These are phyloP conservation scores for Hyles lineata DNA, from an alignment of 2,888 invertebrate genomes.

Conservation along the genomic window DNA sequence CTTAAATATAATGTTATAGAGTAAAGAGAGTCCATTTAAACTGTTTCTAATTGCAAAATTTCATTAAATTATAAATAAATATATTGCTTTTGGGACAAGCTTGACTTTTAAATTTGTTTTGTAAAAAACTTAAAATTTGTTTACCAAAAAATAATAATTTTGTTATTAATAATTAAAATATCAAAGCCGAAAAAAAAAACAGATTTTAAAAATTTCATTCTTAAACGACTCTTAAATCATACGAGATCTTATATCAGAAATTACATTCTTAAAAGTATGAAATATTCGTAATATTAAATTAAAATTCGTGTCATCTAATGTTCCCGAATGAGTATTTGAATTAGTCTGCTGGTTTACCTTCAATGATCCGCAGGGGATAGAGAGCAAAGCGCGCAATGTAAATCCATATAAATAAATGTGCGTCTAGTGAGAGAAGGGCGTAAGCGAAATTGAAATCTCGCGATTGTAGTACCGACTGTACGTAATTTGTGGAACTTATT, in stretches of 20 bases:
- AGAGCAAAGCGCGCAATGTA: slow-evolving; percentile 18
- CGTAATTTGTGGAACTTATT: background rate
- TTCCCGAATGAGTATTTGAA: slow-evolving; percentile 10
- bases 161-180: too few relatives aligned
- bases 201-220: background rate
- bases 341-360: background rate
- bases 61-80: background rate
- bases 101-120: too few relatives aligned
- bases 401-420: slow-evolving; percentile 27
- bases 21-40: background rate
- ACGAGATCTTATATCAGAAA: slow-evolving; percentile 11
- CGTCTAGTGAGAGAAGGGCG: slow-evolving; percentile 36
- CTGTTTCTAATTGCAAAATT: background rate
- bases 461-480: background rate
- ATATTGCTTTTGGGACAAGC: too few relatives aligned
- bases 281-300: background rate
- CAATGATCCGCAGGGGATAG: background rate
- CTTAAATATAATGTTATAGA: slow-evolving; percentile 6
- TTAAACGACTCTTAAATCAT: background rate
- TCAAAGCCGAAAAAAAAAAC: too few relatives aligned
- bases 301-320: background rate
- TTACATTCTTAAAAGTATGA: background rate
- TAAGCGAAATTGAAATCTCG: slow-evolving; percentile 35
- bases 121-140: too few relatives aligned
- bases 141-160: too few relatives aligned